Evolutionary conservation across 2,888 invertebrate genomes (phyloP).

Genomic region (Gryllus longicercus): DNA sequence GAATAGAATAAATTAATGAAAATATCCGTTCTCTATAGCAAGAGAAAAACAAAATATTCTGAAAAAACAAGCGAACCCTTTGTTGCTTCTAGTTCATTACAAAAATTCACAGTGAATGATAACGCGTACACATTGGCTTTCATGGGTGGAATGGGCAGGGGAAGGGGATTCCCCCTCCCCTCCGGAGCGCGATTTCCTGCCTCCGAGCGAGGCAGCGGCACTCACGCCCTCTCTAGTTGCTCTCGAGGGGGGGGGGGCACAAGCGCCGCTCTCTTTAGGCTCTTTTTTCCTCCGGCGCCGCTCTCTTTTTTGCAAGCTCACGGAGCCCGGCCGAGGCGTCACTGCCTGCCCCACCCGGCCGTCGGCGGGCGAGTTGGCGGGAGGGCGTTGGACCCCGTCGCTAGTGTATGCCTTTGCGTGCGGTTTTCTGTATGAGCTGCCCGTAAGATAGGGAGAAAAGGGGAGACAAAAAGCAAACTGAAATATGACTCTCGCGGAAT

Average conservation of each 20-base stretch:
- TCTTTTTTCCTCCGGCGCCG: neutral
- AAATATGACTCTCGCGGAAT: slow-evolving; percentile 10
- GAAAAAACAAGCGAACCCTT: too few species aligned
- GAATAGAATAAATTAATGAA: too few species aligned
- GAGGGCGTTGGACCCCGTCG: neutral
- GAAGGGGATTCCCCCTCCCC: too few species aligned
- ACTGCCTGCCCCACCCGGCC: neutral
- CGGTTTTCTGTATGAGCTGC: neutral
- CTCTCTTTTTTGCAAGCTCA: neutral
- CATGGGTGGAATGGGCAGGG: too few species aligned
- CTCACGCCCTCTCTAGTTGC: neutral
- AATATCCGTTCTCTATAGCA: too few species aligned
- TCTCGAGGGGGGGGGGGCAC: neutral
- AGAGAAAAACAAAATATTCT: too few species aligned
- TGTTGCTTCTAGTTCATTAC: too few species aligned
- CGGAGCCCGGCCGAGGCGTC: neutral
- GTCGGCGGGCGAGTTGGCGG: neutral
- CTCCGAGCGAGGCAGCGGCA: too few species aligned
- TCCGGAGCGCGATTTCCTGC: too few species aligned
- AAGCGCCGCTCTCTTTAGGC: neutral
- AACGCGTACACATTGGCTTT: too few species aligned
- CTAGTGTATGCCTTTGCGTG: neutral
- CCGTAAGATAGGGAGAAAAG: slow-evolving; percentile 4
- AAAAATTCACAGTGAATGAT: too few species aligned
- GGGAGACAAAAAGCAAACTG: slow-evolving; percentile 17